Percentiles rank a stretch among this genome's conserved stretches.
phyloP scores from a whole-genome alignment of 1,140 invertebrate species.

The Cydia splendana region DNA sequence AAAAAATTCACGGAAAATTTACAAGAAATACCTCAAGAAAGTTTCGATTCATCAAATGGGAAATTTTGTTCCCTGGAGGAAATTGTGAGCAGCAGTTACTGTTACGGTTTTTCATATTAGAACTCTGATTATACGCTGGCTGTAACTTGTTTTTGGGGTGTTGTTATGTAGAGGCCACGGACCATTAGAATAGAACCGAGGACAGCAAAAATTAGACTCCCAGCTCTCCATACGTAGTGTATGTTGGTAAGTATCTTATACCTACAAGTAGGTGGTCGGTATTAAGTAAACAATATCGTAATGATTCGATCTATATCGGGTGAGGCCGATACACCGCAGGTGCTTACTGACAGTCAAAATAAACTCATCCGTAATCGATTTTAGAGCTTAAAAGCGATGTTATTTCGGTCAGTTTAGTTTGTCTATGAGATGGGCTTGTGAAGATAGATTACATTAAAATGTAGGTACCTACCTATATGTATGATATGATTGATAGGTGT shows the following conservation, averaged over 20 bases:
- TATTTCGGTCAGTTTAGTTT: conserved; percentile 50
- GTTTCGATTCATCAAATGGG: no score
- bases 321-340: conserved; percentile 61
- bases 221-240: background rate
- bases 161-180: no score
- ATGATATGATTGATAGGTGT: no score
- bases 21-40: no score
- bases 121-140: no score
- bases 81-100: no score
- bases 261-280: conserved; percentile 41
- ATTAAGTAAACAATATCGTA: conserved; percentile 50
- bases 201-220: background rate
- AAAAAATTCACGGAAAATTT: no score
- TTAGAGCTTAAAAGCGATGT: conserved; percentile 59
- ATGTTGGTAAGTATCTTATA: background rate
- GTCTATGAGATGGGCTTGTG: conserved; percentile 38
- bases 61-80: no score
- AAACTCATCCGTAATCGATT: conserved; percentile 70
- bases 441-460: background rate
- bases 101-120: no score
- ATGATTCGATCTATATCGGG: conserved; percentile 69
- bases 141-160: no score
- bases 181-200: no score
- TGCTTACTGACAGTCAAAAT: conserved; percentile 68
- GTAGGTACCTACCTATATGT: background rate